phyloP scores from a whole-genome alignment of 2,888 invertebrate species.

The Clunio marinus region DNA sequence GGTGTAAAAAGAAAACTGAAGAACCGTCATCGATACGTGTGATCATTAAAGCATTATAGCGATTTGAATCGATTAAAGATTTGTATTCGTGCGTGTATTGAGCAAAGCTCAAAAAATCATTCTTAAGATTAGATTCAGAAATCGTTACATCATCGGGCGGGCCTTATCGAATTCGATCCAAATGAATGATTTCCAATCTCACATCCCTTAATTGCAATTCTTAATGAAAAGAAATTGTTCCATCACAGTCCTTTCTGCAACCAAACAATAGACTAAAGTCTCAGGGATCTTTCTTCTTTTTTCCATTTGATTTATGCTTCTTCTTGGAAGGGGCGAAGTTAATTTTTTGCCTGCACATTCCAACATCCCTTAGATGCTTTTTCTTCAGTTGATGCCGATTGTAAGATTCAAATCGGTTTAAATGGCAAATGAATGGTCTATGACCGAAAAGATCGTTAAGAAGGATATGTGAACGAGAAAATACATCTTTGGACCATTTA shows the following conservation, averaged over 20 bases:
- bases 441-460: conserved; percentile 25
- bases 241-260: conserved; percentile 15
- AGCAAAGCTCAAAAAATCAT: neutral
- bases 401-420: conserved; percentile 39
- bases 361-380: conserved; percentile 20
- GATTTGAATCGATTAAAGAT: too few relatives aligned
- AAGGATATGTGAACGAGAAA: conserved; percentile 20
- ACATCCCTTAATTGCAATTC: conserved; percentile 39
- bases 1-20: conserved; percentile 34
- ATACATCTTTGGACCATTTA: conserved; percentile 30
- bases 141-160: neutral
- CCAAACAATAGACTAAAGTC: conserved; percentile 12
- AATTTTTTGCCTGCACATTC: conserved; percentile 33
- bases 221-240: conserved; percentile 15
- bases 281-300: conserved; percentile 29
- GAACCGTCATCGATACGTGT: too few relatives aligned
- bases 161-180: conserved; percentile 29
- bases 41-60: too few relatives aligned
- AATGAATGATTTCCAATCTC: conserved; percentile 26
- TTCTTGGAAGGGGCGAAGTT: conserved; percentile 36
- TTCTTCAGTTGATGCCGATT: conserved; percentile 20
- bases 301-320: conserved; percentile 18
- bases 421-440: conserved; percentile 23
- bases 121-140: neutral
- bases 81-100: conserved; percentile 36